Base-by-base conservation (phyloP, 2,113 vertebrate genomes). In the Alligator mississippiensis region DNA sequence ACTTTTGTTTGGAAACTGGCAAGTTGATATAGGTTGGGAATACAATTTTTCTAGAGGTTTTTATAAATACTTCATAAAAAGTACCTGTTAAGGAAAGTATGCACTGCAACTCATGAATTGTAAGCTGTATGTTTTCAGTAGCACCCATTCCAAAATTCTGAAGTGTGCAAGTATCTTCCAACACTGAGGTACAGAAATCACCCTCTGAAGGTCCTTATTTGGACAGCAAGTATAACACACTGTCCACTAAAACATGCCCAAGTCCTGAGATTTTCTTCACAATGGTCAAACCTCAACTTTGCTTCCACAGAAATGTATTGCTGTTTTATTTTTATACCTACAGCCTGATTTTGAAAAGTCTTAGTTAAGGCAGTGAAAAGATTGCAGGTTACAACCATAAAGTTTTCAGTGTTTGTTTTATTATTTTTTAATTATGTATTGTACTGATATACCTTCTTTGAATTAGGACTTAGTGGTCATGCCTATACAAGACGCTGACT, bases 271-370 rank as follows among this genome's bases (percentile, higher is more conserved):
- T 86, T 84, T 84, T 92, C 95, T 11, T 3, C 87, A 82, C 24
- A 76, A 28, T 80, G 55, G 59, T 80, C 28, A 27, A 34, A 9
- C 55, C 84, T 91, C 22, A 66, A 90, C 93, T 89, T 87, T 88
- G 85, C 38, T 89, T 81, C 82, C 3, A 1, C 75, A 78, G 84
- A 89, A 96, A 84, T 94, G 91, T 94, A 34, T 82, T 94, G 94
- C 94, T 92, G 59, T 85, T 92, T 89, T 95, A 70, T 95, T 95
- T 47, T 95, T 90, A 62, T 90, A 77, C 4, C 34, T 25, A 74
- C 19, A 4, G 59, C 90, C 80, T 79, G 93, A 66, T 92, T 66
- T 38, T 82, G 82, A 64, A 82, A 92, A 85, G 68, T 90, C 54
- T 55, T 82, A 84, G 85, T 59, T 80, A 84, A 4, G 68, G 25